Percentiles rank a stretch among this genome's conserved stretches.
Conservation (phyloP, 2,113 vertebrate genomes). For the Fregetta grallaria region DNA sequence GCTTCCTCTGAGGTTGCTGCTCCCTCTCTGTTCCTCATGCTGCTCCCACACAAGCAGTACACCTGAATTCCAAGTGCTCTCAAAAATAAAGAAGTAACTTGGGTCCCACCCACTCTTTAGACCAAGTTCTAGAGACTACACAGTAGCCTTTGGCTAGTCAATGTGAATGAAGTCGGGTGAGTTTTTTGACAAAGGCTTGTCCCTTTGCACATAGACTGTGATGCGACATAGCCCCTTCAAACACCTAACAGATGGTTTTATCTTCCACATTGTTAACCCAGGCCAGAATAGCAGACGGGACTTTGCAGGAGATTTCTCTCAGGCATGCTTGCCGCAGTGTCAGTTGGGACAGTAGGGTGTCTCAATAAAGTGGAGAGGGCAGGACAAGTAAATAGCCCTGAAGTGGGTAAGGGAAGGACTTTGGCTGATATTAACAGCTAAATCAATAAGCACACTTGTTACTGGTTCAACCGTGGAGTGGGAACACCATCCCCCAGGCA, state of each 20-base stretch:
- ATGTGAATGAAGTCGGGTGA: neutral
- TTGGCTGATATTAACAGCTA: constrained; percentile 10
- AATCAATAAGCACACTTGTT: neutral
- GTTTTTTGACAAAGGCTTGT: neutral
- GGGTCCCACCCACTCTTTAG: neutral
- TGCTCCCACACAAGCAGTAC: neutral
- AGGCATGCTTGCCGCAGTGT: neutral
- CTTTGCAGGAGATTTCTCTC: neutral
- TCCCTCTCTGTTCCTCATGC: neutral
- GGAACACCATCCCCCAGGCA: neutral
- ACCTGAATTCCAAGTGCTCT: neutral
- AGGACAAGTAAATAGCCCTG: neutral
- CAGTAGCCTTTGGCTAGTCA: neutral
- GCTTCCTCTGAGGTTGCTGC: neutral
- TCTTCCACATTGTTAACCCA: neutral
- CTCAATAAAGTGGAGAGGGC: neutral
- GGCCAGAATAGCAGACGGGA: neutral
- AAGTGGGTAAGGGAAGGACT: neutral
- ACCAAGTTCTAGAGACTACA: neutral
- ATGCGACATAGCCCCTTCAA: neutral
- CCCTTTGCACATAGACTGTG: fast-evolving
- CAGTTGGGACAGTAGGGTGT: neutral
- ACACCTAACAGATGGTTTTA: neutral
- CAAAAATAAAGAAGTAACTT: neutral
- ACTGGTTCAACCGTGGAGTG: neutral